phyloP scores from a whole-genome alignment of 2,113 vertebrate genomes.

The Heterochromis multidens region DNA sequence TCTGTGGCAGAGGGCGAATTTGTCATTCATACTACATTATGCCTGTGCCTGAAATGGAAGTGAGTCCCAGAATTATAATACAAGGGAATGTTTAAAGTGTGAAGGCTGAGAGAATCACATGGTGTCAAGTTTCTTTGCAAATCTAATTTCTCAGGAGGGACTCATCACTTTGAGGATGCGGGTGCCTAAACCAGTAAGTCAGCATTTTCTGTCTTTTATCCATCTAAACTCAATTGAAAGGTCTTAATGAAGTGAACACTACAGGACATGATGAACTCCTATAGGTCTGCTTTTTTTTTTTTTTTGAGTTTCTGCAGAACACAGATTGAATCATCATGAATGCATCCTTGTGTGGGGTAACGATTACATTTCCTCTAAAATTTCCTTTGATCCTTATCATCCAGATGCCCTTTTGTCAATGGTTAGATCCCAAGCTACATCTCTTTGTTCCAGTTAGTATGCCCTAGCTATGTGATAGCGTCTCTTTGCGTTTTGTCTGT shows the following conservation, averaged over 20 bases:
- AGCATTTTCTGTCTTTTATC: constrained; percentile 59
- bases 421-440: constrained; percentile 64
- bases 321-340: constrained; percentile 33
- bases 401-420: constrained; percentile 71
- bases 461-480: constrained; percentile 52
- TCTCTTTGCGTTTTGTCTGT: constrained; percentile 58
- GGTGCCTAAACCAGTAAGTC: constrained; percentile 45
- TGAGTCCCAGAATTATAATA: constrained; percentile 59
- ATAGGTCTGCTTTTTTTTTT: not conserved
- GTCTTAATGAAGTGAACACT: constrained; percentile 42
- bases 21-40: constrained; percentile 63
- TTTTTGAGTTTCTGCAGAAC: not conserved
- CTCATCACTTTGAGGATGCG: constrained; percentile 54
- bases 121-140: constrained; percentile 58
- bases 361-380: constrained; percentile 67
- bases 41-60: constrained; percentile 24
- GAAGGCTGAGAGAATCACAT: constrained; percentile 22
- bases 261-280: constrained; percentile 35
- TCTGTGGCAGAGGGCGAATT: constrained; percentile 49
- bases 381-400: constrained; percentile 73
- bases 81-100: constrained; percentile 42
- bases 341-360: constrained; percentile 54
- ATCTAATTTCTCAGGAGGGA: constrained; percentile 51
- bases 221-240: constrained; percentile 47
- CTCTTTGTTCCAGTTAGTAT: constrained; percentile 67